Conservation (phyloP, 2,113 vertebrate genomes). For the Oryzias woworae region DNA sequence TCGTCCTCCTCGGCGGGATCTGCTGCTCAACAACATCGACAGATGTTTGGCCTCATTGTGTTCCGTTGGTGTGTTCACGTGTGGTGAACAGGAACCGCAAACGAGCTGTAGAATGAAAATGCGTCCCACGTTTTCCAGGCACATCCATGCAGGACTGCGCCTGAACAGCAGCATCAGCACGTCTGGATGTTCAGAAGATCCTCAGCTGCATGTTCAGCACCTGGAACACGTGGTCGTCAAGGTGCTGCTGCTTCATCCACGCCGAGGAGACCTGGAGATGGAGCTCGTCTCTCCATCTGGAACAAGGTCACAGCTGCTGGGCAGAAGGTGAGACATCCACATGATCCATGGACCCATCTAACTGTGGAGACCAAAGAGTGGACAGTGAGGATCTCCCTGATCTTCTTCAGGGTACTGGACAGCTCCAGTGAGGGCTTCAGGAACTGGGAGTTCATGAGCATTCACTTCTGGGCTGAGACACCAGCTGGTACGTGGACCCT, state of each 20-base stretch:
- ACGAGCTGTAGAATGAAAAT: no score
- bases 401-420: slow-evolving; percentile 38
- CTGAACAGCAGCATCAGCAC: slow-evolving; percentile 78
- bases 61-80: no score
- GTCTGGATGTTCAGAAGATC: slow-evolving; percentile 79
- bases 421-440: slow-evolving; percentile 85
- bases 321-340: slow-evolving; percentile 79
- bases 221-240: slow-evolving; percentile 88
- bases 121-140: slow-evolving; percentile 62
- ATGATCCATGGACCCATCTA: no score
- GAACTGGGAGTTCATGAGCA: slow-evolving; percentile 95
- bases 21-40: no score
- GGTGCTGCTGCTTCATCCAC: slow-evolving; percentile 82
- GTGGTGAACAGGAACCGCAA: no score
- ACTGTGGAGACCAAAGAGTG: no score
- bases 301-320: slow-evolving; percentile 87
- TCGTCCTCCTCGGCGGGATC: no score
- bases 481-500: slow-evolving; percentile 87
- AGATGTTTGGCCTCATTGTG: no score
- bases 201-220: slow-evolving; percentile 78
- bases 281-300: slow-evolving; percentile 86
- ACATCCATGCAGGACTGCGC: slow-evolving; percentile 82
- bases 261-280: slow-evolving; percentile 91
- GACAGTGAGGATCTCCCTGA: background rate
- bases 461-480: slow-evolving; percentile 92